A percentile compares a stretch with the other conserved stretches of the same genome.
Evolutionary conservation across 2,888 invertebrate genomes (phyloP).

Genomic region (Phytoseiulus persimilis): DNA sequence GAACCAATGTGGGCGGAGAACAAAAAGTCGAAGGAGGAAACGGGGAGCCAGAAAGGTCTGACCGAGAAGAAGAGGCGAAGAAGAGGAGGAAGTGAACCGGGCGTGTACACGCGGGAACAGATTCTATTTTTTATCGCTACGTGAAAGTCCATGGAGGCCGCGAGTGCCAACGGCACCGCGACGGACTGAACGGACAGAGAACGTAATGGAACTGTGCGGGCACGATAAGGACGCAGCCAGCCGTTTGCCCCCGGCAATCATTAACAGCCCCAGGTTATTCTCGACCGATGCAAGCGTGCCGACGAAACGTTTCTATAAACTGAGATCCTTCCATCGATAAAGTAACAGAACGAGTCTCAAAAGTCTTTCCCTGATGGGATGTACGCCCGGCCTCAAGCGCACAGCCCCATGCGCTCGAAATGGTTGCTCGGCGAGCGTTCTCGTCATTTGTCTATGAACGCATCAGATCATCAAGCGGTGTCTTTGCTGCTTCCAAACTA

Average conservation of each 20-base stretch:
- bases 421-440: no score
- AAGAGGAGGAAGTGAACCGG: background rate
- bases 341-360: background rate
- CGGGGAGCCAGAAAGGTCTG: background rate
- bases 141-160: background rate
- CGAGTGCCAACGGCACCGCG: background rate
- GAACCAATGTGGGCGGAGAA: background rate
- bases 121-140: background rate
- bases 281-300: background rate
- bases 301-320: background rate
- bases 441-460: no score
- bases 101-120: background rate
- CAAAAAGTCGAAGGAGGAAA: background rate
- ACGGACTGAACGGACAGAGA: background rate
- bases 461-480: no score
- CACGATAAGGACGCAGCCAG: background rate
- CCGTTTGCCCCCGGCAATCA: background rate
- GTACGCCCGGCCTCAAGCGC: no score
- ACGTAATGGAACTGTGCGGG: background rate
- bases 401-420: no score
- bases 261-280: background rate
- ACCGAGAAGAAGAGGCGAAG: background rate
- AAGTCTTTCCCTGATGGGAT: no score
- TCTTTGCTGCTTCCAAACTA: no score
- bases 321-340: background rate